Conservation (phyloP, 1,140 invertebrate species). For the Caenorhabditis remanei region DNA sequence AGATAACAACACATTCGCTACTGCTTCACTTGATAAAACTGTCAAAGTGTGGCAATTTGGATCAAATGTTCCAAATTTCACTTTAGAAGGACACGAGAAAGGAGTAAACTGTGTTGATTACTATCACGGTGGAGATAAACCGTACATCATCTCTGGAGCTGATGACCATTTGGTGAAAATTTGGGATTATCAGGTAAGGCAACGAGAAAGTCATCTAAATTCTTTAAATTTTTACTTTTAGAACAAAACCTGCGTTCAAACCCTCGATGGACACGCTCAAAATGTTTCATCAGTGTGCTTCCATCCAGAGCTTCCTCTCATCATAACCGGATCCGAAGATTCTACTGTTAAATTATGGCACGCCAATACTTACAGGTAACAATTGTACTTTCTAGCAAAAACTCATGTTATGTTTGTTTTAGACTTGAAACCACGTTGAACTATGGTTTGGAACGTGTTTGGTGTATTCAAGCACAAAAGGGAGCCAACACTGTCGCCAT, state of each 20-base stretch:
- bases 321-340: slow-evolving; percentile 97
- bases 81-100: slow-evolving; percentile 97
- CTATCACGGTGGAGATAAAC: slow-evolving; percentile 99
- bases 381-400: slow-evolving; percentile 1
- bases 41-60: slow-evolving; percentile 97
- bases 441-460: slow-evolving; percentile 97
- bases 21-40: slow-evolving; percentile 95
- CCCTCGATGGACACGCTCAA: slow-evolving; percentile 94
- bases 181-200: slow-evolving; percentile 89
- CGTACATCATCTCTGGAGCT: slow-evolving; percentile 97
- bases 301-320: slow-evolving; percentile 96
- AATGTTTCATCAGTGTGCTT: slow-evolving; percentile 92
- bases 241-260: slow-evolving; percentile 99
- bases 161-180: slow-evolving; percentile 98
- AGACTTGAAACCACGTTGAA: slow-evolving; percentile 93
- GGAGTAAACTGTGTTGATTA: slow-evolving; percentile 99
- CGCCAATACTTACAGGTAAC: slow-evolving; percentile 89
- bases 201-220: not conserved
- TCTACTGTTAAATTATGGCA: slow-evolving; percentile 96
- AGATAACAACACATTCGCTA: slow-evolving; percentile 99
- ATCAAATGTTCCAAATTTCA: slow-evolving; percentile 96
- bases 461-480: slow-evolving; percentile 86
- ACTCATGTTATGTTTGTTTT: slow-evolving; percentile 56
- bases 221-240: not conserved
- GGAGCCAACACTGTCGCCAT: slow-evolving; percentile 96